A percentile compares a stretch with the other conserved stretches of the same genome.
These are phyloP conservation scores for Spondyliosoma cantharus DNA, from an alignment of 2,797 vertebrate genomes.

Conservation along the genomic window DNA sequence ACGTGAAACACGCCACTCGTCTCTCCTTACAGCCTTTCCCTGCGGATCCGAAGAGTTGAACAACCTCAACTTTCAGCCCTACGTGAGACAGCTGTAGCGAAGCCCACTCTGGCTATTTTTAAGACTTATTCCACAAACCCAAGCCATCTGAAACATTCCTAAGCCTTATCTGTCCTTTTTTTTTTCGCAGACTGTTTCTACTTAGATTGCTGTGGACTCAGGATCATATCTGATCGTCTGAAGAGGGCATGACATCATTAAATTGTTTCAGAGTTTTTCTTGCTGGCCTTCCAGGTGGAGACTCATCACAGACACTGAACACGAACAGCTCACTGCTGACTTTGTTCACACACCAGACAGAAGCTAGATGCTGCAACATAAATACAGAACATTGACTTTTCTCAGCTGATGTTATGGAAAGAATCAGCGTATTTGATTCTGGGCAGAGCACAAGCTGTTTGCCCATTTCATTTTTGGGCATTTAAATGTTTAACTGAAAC, in stretches of 20 bases:
- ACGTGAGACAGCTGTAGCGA: constrained; percentile 17
- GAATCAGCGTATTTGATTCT: constrained; percentile 1
- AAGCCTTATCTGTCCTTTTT: constrained; percentile 61
- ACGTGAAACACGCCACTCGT: constrained; percentile 76
- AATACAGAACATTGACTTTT: neutral
- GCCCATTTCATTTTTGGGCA: too few species aligned
- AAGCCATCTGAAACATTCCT: constrained; percentile 70
- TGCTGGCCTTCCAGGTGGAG: constrained; percentile 37
- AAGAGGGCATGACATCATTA: constrained; percentile 67
- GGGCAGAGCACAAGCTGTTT: neutral
- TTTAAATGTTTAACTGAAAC: neutral
- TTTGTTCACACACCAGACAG: constrained; percentile 21
- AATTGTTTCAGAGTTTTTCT: constrained; percentile 48
- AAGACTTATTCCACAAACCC: constrained; percentile 63
- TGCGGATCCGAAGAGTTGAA: constrained; percentile 65
- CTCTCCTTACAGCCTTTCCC: constrained; percentile 80
- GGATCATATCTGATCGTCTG: constrained; percentile 60
- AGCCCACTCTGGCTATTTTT: constrained; percentile 49
- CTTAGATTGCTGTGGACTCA: constrained; percentile 56
- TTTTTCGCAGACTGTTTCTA: constrained; percentile 54
- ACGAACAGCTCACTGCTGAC: neutral
- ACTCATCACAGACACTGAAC: constrained; percentile 33
- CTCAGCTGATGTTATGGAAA: neutral
- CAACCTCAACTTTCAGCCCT: constrained; percentile 29
- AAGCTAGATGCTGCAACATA: constrained; percentile 12